Evolutionary conservation across 1,140 invertebrate species (phyloP), one percentile per base, ranked within the genome.

Genomic region (Trissolcus basalis): DNA sequence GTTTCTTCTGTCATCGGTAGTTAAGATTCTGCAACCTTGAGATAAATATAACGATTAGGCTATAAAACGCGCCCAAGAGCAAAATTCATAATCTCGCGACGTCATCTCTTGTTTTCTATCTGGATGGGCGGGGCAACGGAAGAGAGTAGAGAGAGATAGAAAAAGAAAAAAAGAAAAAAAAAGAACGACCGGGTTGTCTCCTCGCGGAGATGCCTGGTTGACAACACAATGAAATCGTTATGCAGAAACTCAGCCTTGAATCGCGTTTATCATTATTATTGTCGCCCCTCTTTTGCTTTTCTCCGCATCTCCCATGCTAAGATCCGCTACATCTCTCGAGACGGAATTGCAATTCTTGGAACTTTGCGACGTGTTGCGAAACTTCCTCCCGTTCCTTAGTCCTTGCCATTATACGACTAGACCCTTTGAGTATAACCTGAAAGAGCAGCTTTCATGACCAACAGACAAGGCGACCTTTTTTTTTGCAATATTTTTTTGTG

Each of bases 21-120:
- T n/a, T n/a, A 47, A 63, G 68, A 67, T 68, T 77, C 51, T 63
- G 54, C 49, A 76, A 48, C 73, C 65, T 76, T 69, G 65, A 65
- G 58, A 79, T 69, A 76, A 73, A 65, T 70, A 70, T 73, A 67
- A 59, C 69, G 54, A 73, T 73, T 70, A 71, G 60, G 53, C 44
- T 74, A 54, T 55, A 68, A 74, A 77, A 70, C 9, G 35, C 56
- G 36, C 16, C 44, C n/a, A 53, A 44, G 36, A 33, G 11, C 39
- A 13, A 16, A 45, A 63, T 51, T 50, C 65, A 59, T 53, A 51
- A 68, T 43, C 39, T 1, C 19, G 19, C 19, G 19, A 27, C 19
- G 19, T 27, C 19, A 27, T 27, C 19, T 27, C 19, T 27, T 27
- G 19, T 27, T 27, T 27, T 27, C 19, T 13, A 43, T 55, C 33